A percentile compares a stretch with the other conserved stretches of the same genome.
Conservation (phyloP, 2,888 invertebrate genomes). For the Clistopyga incitator region DNA sequence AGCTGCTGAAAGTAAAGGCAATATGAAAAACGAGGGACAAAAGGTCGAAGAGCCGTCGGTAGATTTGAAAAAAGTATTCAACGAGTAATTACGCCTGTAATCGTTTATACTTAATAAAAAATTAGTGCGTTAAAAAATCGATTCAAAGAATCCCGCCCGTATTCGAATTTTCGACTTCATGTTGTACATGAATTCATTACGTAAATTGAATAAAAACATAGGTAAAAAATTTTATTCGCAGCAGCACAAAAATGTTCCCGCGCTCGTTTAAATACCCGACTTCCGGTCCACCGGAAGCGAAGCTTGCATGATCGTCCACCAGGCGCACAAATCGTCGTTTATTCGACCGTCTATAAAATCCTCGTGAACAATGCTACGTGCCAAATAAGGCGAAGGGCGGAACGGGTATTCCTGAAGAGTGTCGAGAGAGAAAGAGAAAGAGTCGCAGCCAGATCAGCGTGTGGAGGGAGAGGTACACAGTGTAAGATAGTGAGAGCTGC, state of each 20-base stretch:
- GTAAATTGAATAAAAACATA: no score
- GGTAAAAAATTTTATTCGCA: no score
- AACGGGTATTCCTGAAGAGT: constrained; percentile 73
- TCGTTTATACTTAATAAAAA: constrained; percentile 8
- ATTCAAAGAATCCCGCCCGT: background rate
- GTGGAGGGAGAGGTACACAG: constrained; percentile 45
- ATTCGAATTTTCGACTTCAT: background rate
- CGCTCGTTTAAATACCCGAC: no score
- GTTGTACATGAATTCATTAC: no score
- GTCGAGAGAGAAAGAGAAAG: background rate
- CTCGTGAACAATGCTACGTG: constrained; percentile 50
- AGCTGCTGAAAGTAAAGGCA: background rate
- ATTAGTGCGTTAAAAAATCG: constrained; percentile 1
- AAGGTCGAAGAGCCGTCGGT: background rate
- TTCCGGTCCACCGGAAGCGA: no score
- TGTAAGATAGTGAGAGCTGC: constrained; percentile 39
- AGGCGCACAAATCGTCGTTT: constrained; percentile 23
- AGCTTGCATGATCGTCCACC: constrained; percentile 37
- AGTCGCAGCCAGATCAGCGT: constrained; percentile 19
- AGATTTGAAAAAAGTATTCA: constrained; percentile 43
- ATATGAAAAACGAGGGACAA: background rate
- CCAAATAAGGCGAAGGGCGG: constrained; percentile 82
- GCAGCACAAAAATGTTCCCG: no score
- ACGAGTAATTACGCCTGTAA: constrained; percentile 5
- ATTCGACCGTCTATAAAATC: constrained; percentile 41